Evolutionary conservation across 2,888 invertebrate species (phyloP).

Genomic region (Pteria penguin): DNA sequence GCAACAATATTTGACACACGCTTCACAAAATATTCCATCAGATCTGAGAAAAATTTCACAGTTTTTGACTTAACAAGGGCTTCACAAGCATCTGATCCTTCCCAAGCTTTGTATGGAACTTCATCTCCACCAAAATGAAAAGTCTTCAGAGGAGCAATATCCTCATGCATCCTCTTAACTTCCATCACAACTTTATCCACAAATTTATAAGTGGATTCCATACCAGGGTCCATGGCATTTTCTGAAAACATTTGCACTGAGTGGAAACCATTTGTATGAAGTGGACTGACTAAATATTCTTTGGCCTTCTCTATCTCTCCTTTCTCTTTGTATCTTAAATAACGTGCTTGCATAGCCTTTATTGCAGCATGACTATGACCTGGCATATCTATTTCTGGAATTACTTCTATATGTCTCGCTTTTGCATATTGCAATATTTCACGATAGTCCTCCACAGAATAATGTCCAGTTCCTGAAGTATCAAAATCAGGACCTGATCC

Average conservation of each 20-base stretch:
- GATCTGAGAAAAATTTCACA: constrained; percentile 50
- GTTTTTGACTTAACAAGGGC: constrained; percentile 54
- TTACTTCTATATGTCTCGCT: constrained; percentile 71
- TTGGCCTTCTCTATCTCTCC: constrained; percentile 53
- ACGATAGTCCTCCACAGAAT: constrained; percentile 64
- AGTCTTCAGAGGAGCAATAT: constrained; percentile 61
- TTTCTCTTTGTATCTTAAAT: constrained; percentile 51
- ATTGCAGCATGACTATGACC: constrained; percentile 76
- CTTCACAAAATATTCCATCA: constrained; percentile 70
- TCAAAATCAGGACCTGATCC: constrained; percentile 67
- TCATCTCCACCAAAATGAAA: constrained; percentile 78
- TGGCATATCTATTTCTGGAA: constrained; percentile 77
- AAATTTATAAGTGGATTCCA: constrained; percentile 73
- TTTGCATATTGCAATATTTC: constrained; percentile 70
- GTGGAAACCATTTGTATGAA: constrained; percentile 47
- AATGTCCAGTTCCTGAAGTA: constrained; percentile 69
- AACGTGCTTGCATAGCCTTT: constrained; percentile 69
- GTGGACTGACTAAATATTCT: constrained; percentile 59
- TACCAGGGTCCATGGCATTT: constrained; percentile 77
- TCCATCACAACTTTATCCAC: constrained; percentile 70
- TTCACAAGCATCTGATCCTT: constrained; percentile 67
- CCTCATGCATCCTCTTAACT: constrained; percentile 65
- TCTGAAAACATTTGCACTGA: constrained; percentile 76
- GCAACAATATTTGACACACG: constrained; percentile 60
- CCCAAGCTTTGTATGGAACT: constrained; percentile 72